Base-by-base conservation (phyloP, 2,797 vertebrate species). In the Sebastes itinus region DNA sequence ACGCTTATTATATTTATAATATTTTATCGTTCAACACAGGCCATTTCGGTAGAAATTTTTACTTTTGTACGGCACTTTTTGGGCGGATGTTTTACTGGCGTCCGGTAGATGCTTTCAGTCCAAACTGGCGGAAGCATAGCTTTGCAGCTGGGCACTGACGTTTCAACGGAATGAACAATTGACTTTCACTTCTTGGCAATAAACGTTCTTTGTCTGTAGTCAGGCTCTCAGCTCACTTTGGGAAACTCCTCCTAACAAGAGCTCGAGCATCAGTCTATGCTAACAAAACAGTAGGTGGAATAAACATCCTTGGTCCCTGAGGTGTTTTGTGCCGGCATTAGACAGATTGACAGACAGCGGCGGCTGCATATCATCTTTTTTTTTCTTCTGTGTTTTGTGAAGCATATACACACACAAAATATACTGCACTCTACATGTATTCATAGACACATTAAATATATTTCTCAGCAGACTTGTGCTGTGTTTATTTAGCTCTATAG, bases 221-320 rank as follows among this genome's bases (percentile, higher is more conserved):
- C 78, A 67, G 30, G 14, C 64, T 52, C 30, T 78, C 69, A 59
- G 65, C 38, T 18, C 61, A 72, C 81, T 55, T 77, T 76, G 61
- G 56, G 25, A 77, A 85, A 70, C 61, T 54, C 13, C 10, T 77
- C 46, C 73, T 49, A 83, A 74, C 60, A 85, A 62, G 78, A 78
- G 28, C 49, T 25, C 10, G 7, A 18, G 75, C 75, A 63, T 83
- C 77, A 72, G 58, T 63, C 30, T 62, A 59, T 84, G 80, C 78
- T 81, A 74, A 89, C 85, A 80, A 75, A 84, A 75, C 81, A 90
- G 78, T 80, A 67, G 84, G 74, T 81, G 83, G 80, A 90, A 86
- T 81, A 84, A 81, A 89, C 78, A 84, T 69, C 59, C 30, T 27
- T 4, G 27, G 33, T 75, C 83, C 85, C 81, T 66, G 62, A 61